phyloP scores from a whole-genome alignment of 2,797 vertebrate species.

The Liasis olivaceus region DNA sequence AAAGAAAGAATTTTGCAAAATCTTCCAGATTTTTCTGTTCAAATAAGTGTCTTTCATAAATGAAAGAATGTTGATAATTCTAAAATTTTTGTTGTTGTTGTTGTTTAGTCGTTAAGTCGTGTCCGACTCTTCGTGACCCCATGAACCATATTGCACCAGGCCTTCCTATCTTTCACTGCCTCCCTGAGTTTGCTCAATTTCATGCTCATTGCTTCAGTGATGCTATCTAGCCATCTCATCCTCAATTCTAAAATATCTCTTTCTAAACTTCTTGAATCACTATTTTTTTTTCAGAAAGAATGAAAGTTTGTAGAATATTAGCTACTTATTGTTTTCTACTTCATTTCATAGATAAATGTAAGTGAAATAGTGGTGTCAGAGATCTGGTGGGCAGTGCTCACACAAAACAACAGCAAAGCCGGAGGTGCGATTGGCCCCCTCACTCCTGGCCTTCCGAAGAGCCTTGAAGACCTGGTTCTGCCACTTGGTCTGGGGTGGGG shows the following conservation, averaged over 20 bases:
- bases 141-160: too few species aligned
- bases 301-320: neutral
- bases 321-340: neutral
- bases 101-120: too few species aligned
- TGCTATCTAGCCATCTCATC: too few species aligned
- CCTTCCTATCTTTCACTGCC: too few species aligned
- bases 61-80: neutral
- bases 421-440: too few species aligned
- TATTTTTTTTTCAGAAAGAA: neutral
- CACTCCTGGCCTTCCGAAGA: too few species aligned
- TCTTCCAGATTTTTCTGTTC: neutral
- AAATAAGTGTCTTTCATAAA: neutral
- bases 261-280: neutral
- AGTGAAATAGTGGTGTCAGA: neutral
- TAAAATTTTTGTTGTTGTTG: too few species aligned
- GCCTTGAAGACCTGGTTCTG: too few species aligned
- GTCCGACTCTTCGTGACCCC: too few species aligned
- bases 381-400: neutral
- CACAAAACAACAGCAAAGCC: neutral
- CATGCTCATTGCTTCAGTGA: too few species aligned
- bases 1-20: neutral
- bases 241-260: neutral
- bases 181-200: too few species aligned
- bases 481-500: too few species aligned
- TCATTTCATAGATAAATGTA: neutral